Conservation (phyloP, 2,113 vertebrate genomes). For the Scophthalmus maximus region DNA sequence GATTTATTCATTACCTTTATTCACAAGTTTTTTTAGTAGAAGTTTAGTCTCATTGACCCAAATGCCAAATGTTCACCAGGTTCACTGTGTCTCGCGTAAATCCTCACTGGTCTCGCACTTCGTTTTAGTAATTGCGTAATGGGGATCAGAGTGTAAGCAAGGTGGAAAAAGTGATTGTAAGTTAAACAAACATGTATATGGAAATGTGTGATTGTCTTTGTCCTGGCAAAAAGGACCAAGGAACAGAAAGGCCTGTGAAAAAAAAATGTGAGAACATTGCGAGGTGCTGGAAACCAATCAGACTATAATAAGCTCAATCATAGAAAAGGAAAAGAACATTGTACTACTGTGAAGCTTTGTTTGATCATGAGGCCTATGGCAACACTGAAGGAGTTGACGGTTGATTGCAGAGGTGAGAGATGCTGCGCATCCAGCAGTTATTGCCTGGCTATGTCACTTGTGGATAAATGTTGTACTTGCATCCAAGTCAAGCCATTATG, state of each 20-base stretch:
- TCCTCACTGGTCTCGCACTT: neutral
- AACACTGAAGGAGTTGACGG: no score
- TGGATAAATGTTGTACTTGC: neutral
- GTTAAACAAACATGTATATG: neutral
- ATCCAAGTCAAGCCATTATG: neutral
- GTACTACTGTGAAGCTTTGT: no score
- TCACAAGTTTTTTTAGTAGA: neutral
- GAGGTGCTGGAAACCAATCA: neutral
- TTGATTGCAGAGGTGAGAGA: no score
- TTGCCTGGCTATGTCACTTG: neutral
- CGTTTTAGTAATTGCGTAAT: neutral
- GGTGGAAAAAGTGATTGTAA: slow-evolving; percentile 2
- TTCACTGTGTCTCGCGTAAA: neutral
- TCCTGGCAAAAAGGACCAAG: neutral
- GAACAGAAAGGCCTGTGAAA: neutral
- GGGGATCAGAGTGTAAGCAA: neutral
- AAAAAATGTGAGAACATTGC: neutral
- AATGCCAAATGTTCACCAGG: neutral
- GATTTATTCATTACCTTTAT: neutral
- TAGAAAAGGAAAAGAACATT: no score
- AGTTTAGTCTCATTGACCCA: neutral
- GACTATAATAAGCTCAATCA: no score
- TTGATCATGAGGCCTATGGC: no score
- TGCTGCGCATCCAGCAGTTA: no score
- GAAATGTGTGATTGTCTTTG: neutral